Percentiles rank a stretch among this genome's conserved stretches.
phyloP scores from a whole-genome alignment of 2,113 vertebrate species.

The Argyrosomus japonicus region DNA sequence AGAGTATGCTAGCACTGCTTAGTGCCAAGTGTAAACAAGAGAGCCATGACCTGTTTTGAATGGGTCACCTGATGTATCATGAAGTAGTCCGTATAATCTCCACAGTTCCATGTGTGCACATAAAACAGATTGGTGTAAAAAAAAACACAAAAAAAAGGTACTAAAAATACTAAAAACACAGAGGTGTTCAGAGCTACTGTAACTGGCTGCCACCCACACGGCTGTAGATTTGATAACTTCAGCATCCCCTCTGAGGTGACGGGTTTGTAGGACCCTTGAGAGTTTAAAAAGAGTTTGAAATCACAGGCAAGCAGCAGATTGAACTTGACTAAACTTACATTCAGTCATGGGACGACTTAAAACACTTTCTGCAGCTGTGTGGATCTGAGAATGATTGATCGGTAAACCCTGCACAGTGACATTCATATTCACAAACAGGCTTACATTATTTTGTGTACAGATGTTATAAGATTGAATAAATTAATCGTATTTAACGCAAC shows the following conservation, averaged over 20 bases:
- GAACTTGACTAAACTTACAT: constrained; percentile 12
- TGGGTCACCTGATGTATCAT: no score
- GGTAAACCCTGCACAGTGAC: not conserved
- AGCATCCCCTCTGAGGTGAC: not conserved
- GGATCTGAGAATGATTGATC: not conserved
- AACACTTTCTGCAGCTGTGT: constrained; percentile 7
- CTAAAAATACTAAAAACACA: no score
- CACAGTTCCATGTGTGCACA: no score
- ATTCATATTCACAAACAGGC: not conserved
- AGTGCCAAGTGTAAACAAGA: no score
- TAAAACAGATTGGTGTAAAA: no score
- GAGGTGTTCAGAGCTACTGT: no score
- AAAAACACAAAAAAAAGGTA: no score
- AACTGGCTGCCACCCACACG: not conserved
- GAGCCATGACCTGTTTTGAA: no score
- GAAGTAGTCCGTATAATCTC: no score
- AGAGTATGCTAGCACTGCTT: no score
- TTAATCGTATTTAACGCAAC: not conserved
- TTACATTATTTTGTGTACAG: not conserved
- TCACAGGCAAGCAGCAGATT: constrained; percentile 32
- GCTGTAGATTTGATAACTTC: constrained; percentile 20
- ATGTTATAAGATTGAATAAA: not conserved
- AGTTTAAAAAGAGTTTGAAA: not conserved
- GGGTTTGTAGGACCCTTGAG: constrained; percentile 7
- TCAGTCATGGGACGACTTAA: not conserved